Conservation (phyloP, 1,140 invertebrate genomes). For the Nixonia krombeini region DNA sequence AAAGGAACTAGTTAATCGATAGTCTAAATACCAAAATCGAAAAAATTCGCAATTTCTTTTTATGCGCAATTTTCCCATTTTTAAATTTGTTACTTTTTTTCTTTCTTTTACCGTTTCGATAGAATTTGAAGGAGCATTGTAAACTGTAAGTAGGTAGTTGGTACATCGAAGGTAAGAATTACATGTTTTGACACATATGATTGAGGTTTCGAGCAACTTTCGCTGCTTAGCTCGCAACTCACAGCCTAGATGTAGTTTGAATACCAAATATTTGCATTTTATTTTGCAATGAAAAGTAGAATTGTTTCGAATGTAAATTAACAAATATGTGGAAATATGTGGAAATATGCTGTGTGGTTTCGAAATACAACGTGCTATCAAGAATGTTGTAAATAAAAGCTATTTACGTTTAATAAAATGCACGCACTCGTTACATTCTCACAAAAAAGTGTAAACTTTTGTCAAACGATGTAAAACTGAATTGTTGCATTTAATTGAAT, state of each 20-base stretch:
- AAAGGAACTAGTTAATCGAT: not conserved
- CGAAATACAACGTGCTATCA: no score
- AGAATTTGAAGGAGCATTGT: slow-evolving; percentile 9
- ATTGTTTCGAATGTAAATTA: no score
- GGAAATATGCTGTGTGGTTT: no score
- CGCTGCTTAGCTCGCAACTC: slow-evolving; percentile 67
- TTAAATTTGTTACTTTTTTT: slow-evolving; percentile 17
- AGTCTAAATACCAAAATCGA: slow-evolving; percentile 23
- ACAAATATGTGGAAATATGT: no score
- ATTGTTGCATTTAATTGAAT: no score
- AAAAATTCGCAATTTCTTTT: slow-evolving; percentile 6
- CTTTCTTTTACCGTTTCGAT: slow-evolving; percentile 14
- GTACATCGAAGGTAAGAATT: slow-evolving; percentile 62
- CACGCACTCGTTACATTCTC: no score
- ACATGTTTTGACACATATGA: slow-evolving; percentile 69
- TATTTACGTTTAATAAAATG: no score
- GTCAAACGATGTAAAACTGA: no score
- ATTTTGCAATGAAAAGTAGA: slow-evolving; percentile 26
- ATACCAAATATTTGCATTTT: slow-evolving; percentile 36
- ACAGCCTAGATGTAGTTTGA: slow-evolving; percentile 68
- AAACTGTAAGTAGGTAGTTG: slow-evolving; percentile 20
- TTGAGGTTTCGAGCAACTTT: slow-evolving; percentile 68
- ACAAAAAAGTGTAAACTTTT: no score
- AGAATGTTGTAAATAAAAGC: no score
- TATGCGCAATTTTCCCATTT: slow-evolving; percentile 12